These are phyloP conservation scores for Mus caroli DNA, from an alignment of 2,797 vertebrate genomes.

Conservation along the genomic window DNA sequence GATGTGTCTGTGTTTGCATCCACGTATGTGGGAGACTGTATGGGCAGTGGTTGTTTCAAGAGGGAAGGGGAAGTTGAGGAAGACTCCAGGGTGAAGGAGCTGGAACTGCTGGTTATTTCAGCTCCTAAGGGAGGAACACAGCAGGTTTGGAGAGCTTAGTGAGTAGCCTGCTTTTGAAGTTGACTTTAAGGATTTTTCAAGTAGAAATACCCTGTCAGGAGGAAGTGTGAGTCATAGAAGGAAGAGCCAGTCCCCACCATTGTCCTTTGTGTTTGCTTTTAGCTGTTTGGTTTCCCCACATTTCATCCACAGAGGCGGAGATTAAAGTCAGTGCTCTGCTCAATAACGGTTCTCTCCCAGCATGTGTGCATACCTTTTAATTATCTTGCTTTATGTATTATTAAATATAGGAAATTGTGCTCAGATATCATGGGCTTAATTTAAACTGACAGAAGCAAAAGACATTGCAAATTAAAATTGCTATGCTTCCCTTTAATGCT, in stretches of 20 bases:
- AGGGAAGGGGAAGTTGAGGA: neutral
- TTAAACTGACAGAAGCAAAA: conserved; percentile 81
- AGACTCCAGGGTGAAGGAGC: neutral
- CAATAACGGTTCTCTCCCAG: conserved; percentile 75
- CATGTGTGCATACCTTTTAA: conserved; percentile 82
- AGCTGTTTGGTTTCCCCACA: conserved; percentile 55
- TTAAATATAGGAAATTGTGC: conserved; percentile 84
- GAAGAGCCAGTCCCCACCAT: neutral
- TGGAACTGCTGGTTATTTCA: neutral
- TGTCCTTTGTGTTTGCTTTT: conserved; percentile 67
- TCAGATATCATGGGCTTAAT: conserved; percentile 80
- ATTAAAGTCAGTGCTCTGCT: conserved; percentile 73
- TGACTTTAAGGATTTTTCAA: conserved; percentile 29
- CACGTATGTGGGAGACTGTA: too few relatives aligned
- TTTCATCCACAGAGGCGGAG: conserved; percentile 70
- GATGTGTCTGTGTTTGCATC: neutral
- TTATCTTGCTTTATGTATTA: conserved; percentile 85
- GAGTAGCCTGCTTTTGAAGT: neutral
- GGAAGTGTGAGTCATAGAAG: conserved; percentile 15
- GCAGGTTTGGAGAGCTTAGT: too few relatives aligned
- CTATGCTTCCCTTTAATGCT: conserved; percentile 70
- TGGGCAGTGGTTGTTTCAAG: neutral
- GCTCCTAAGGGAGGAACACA: neutral
- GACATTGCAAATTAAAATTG: conserved; percentile 71
- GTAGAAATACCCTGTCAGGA: neutral